phyloP scores from a whole-genome alignment of 2,888 invertebrate genomes.

The Leucophenga montana region DNA sequence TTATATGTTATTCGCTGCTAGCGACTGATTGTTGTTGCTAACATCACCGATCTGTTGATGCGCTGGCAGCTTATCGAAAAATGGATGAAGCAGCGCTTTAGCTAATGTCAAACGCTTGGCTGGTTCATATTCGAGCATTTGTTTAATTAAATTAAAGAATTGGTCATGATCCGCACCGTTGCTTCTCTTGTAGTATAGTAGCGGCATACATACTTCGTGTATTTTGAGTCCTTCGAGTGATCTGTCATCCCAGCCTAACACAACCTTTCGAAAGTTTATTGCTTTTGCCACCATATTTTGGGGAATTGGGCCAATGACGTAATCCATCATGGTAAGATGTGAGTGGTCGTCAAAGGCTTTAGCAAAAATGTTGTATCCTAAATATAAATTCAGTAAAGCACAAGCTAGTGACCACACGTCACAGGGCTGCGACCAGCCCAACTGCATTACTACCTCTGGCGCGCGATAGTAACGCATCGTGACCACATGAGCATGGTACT shows the following conservation, averaged over 20 bases:
- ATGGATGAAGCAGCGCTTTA: slow-evolving; percentile 93
- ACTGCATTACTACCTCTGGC: slow-evolving; percentile 98
- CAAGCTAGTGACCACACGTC: slow-evolving; percentile 99
- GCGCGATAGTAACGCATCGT: slow-evolving; percentile 99
- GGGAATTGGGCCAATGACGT: slow-evolving; percentile 96
- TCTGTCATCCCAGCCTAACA: slow-evolving; percentile 99
- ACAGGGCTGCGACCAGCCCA: slow-evolving; percentile 99
- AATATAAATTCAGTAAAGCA: slow-evolving; percentile 98
- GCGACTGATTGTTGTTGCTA: slow-evolving; percentile 60
- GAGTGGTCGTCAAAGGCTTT: slow-evolving; percentile 99
- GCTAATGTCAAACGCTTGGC: slow-evolving; percentile 88
- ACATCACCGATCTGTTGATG: slow-evolving; percentile 82
- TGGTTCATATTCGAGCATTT: slow-evolving; percentile 98
- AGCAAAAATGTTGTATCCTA: too few relatives aligned
- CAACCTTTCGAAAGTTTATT: slow-evolving; percentile 96
- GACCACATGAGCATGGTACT: slow-evolving; percentile 99
- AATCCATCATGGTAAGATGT: slow-evolving; percentile 99
- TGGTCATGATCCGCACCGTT: slow-evolving; percentile 93
- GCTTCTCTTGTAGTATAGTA: slow-evolving; percentile 91
- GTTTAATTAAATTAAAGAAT: slow-evolving; percentile 93
- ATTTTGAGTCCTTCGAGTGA: slow-evolving; percentile 98
- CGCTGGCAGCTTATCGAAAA: slow-evolving; percentile 89
- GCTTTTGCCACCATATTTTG: slow-evolving; percentile 89
- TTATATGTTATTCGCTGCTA: slow-evolving; percentile 58
- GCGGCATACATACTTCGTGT: slow-evolving; percentile 96